Conservation (phyloP, 2,888 invertebrate genomes). For the Gibbula magus region DNA sequence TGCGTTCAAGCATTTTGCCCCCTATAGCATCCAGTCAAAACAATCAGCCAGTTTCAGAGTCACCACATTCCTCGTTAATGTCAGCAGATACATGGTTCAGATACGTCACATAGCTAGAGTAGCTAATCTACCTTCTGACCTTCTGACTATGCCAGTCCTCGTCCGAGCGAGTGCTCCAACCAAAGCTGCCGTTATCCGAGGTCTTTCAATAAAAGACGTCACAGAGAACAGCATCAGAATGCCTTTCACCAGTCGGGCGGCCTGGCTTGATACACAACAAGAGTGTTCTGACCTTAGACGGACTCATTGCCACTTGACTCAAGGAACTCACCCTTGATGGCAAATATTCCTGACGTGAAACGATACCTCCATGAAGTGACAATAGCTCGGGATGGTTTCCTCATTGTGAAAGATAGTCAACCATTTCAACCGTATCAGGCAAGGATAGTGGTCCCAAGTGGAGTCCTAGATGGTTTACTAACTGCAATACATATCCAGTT, state of each 20-base stretch:
- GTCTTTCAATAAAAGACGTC: no score
- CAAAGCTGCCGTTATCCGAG: conserved; percentile 42
- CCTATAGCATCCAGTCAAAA: conserved; percentile 38
- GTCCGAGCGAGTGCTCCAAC: conserved; percentile 39
- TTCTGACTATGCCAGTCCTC: conserved; percentile 44
- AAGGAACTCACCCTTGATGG: conserved; percentile 52
- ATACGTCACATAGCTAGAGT: no score
- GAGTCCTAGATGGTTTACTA: conserved; percentile 43
- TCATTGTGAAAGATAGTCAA: conserved; percentile 34
- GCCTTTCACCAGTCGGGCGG: no score
- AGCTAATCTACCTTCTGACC: conserved; percentile 43
- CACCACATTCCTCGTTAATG: conserved; percentile 52
- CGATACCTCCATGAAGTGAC: conserved; percentile 36
- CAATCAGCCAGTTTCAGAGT: conserved; percentile 36
- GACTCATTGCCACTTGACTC: conserved; percentile 41
- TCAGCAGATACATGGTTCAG: no score
- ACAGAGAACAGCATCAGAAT: no score
- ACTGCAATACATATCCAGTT: conserved; percentile 47
- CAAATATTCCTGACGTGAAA: conserved; percentile 50
- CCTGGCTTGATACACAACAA: conserved; percentile 44
- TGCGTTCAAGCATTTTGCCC: conserved; percentile 46
- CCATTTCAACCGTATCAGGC: conserved; percentile 32
- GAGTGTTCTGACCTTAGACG: conserved; percentile 48
- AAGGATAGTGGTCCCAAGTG: no score
- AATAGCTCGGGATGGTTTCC: conserved; percentile 46